phyloP scores from a whole-genome alignment of 2,888 invertebrate genomes.

The Cephus pulcher region DNA sequence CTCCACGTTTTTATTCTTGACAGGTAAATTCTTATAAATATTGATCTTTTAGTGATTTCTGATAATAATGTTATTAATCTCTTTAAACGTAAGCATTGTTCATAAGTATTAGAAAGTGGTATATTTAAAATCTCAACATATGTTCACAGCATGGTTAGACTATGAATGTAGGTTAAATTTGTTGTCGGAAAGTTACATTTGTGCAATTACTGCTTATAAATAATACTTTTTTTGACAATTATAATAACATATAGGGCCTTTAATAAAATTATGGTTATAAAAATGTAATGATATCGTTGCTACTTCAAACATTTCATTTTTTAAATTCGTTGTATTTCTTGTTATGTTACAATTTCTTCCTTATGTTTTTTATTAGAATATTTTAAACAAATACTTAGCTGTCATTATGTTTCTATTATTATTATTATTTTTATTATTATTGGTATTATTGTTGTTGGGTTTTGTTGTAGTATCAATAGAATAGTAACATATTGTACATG shows the following conservation, averaged over 20 bases:
- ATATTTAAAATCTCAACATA: conserved; percentile 24
- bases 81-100: background rate
- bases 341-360: background rate
- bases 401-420: too few relatives aligned
- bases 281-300: background rate
- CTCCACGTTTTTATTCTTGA: conserved; percentile 49
- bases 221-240: background rate
- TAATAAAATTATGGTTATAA: background rate
- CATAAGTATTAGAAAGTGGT: conserved; percentile 23
- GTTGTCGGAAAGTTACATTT: conserved; percentile 1
- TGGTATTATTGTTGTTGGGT: too few relatives aligned
- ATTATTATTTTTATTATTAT: background rate
- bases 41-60: background rate
- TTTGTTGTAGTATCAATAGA: background rate
- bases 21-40: conserved; percentile 39
- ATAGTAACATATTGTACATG: background rate
- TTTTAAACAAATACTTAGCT: too few relatives aligned
- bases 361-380: background rate
- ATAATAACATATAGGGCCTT: background rate
- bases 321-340: background rate
- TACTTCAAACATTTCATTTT: background rate
- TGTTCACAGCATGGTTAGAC: conserved; percentile 33
- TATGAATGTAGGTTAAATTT: conserved; percentile 32
- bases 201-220: background rate
- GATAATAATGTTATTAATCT: background rate